phyloP scores from a whole-genome alignment of 2,888 invertebrate species.

The Pogonocherus hispidulus region DNA sequence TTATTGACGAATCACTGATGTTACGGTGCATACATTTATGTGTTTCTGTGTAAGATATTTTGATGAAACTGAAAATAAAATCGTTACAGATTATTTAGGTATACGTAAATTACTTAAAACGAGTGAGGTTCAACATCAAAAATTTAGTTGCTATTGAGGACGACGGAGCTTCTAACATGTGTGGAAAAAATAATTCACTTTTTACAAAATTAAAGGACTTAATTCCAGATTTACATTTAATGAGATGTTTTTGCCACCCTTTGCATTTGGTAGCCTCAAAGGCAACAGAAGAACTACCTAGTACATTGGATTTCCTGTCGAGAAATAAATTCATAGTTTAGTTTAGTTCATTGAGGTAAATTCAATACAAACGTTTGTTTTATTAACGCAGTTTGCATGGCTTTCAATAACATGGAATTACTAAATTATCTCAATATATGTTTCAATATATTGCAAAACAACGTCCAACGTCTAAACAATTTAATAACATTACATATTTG shows the following conservation, averaged over 20 bases:
- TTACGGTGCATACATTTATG: not conserved
- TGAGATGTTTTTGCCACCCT: not conserved
- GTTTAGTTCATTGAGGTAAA: not conserved
- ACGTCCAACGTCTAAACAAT: not conserved
- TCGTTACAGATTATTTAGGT: not conserved
- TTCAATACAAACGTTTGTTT: not conserved
- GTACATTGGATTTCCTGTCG: not conserved
- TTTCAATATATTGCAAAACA: not conserved
- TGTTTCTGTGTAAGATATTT: not conserved
- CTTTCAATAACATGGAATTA: conserved; percentile 7
- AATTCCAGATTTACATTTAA: not conserved
- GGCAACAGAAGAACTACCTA: not conserved
- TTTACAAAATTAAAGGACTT: not conserved
- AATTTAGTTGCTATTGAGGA: not conserved
- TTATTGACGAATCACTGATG: not conserved
- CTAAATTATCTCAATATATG: conserved; percentile 6
- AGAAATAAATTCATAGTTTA: not conserved
- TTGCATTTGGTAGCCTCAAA: not conserved
- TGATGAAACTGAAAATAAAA: not conserved
- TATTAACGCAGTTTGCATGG: not conserved
- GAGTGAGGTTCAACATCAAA: not conserved
- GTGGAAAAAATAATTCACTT: not conserved
- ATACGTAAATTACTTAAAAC: not conserved
- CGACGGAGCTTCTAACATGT: not conserved
- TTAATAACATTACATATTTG: conserved; percentile 2